These are phyloP conservation scores for Busseola fusca DNA, from an alignment of 2,888 invertebrate species.

Conservation along the genomic window DNA sequence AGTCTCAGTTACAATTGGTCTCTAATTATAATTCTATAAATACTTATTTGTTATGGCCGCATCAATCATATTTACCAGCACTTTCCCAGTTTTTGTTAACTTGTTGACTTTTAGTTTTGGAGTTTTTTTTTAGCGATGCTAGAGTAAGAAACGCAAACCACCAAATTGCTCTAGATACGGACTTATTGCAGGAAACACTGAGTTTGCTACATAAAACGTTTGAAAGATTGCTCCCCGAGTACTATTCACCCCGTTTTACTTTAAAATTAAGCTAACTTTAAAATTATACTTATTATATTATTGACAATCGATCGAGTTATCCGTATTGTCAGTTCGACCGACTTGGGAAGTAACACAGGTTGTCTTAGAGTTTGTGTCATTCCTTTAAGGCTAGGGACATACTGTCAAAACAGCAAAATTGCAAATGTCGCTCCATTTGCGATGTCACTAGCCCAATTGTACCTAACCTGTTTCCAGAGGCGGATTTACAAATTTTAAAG, in stretches of 20 bases:
- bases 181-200: neutral
- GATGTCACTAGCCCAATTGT: neutral
- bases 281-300: neutral
- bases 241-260: neutral
- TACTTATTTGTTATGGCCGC: neutral
- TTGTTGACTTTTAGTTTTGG: neutral
- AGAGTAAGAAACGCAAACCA: neutral
- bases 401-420: constrained; percentile 3
- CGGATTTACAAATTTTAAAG: no score
- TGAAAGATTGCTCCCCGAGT: neutral
- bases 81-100: neutral
- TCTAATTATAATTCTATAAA: neutral
- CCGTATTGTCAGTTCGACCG: no score
- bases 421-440: neutral
- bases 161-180: neutral
- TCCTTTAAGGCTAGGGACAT: no score
- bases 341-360: no score
- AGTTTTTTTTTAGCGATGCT: neutral
- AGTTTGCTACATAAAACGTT: neutral
- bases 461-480: neutral
- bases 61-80: constrained; percentile 1
- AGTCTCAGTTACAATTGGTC: neutral
- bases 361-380: no score
- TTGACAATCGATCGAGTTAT: constrained; percentile 1
- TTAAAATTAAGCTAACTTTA: neutral